Evolutionary conservation across 2,888 invertebrate species (phyloP).

Genomic region (Iselma pallidipennis): DNA sequence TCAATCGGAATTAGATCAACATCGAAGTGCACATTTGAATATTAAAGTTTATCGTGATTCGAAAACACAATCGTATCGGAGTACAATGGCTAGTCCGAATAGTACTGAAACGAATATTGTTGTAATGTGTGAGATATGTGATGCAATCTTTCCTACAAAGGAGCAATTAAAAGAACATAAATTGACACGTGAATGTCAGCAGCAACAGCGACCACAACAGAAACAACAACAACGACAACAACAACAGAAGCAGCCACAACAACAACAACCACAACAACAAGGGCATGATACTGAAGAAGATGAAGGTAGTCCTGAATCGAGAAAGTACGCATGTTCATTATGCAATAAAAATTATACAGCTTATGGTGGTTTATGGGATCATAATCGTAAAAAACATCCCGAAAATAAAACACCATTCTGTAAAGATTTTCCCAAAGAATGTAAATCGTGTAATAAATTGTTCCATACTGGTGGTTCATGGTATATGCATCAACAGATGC

Average conservation of each 20-base stretch:
- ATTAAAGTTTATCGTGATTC: slow-evolving; percentile 70
- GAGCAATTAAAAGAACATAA: slow-evolving; percentile 48
- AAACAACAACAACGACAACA: slow-evolving; percentile 45
- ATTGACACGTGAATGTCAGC: slow-evolving; percentile 40
- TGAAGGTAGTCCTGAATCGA: slow-evolving; percentile 57
- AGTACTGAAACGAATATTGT: slow-evolving; percentile 49
- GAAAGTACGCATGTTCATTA: slow-evolving; percentile 60
- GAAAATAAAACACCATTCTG: slow-evolving; percentile 31
- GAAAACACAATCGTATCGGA: slow-evolving; percentile 63
- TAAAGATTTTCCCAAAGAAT: slow-evolving; percentile 43
- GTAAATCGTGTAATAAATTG: slow-evolving; percentile 46
- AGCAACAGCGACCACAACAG: slow-evolving; percentile 47
- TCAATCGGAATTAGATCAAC: slow-evolving; percentile 65
- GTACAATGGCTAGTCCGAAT: slow-evolving; percentile 59
- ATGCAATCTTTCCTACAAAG: slow-evolving; percentile 61
- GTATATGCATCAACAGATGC: slow-evolving; percentile 49
- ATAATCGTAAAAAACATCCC: slow-evolving; percentile 47
- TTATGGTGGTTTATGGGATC: slow-evolving; percentile 48
- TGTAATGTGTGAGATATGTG: slow-evolving; percentile 64
- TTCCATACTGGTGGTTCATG: slow-evolving; percentile 45
- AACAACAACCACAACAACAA: slow-evolving; percentile 36
- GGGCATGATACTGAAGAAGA: slow-evolving; percentile 18
- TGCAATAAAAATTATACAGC: slow-evolving; percentile 59
- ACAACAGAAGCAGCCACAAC: slow-evolving; percentile 52
- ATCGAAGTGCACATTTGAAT: slow-evolving; percentile 68